Percentiles rank a stretch among this genome's conserved stretches.
These are phyloP conservation scores for Ernsta delagoae DNA, from an alignment of 2,888 invertebrate species.

Conservation along the genomic window DNA sequence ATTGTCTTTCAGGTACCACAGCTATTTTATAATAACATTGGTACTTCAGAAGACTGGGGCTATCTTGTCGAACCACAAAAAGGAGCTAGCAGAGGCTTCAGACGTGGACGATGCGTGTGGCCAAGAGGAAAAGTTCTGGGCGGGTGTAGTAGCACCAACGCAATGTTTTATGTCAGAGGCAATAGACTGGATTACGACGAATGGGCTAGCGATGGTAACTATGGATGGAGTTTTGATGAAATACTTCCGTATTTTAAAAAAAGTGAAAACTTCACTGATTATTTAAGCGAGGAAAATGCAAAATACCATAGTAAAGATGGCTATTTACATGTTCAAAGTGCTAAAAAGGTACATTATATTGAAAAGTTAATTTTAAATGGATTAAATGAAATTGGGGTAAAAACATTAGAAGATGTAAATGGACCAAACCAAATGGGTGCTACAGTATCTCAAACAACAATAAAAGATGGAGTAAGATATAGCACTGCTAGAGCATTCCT, in stretches of 20 bases:
- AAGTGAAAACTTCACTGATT: slow-evolving; percentile 73
- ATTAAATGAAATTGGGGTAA: slow-evolving; percentile 55
- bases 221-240: slow-evolving; percentile 60
- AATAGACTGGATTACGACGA: slow-evolving; percentile 86
- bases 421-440: slow-evolving; percentile 58
- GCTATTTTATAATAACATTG: slow-evolving; percentile 40
- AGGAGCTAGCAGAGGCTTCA: slow-evolving; percentile 57
- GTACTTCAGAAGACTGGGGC: slow-evolving; percentile 69
- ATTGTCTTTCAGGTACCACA: slow-evolving; percentile 42
- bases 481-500: slow-evolving; percentile 57
- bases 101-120: slow-evolving; percentile 59
- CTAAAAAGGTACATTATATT: slow-evolving; percentile 57
- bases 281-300: slow-evolving; percentile 71
- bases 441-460: slow-evolving; percentile 49
- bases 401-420: slow-evolving; percentile 52
- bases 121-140: slow-evolving; percentile 87
- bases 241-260: slow-evolving; percentile 60
- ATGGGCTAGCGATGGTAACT: slow-evolving; percentile 88
- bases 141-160: slow-evolving; percentile 87
- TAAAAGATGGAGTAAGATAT: slow-evolving; percentile 52
- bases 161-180: slow-evolving; percentile 87
- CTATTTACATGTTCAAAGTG: slow-evolving; percentile 48
- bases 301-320: slow-evolving; percentile 48
- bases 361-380: slow-evolving; percentile 59
- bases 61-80: slow-evolving; percentile 68